Conservation (phyloP, 2,888 invertebrate species). For the Ypsolopha sequella region DNA sequence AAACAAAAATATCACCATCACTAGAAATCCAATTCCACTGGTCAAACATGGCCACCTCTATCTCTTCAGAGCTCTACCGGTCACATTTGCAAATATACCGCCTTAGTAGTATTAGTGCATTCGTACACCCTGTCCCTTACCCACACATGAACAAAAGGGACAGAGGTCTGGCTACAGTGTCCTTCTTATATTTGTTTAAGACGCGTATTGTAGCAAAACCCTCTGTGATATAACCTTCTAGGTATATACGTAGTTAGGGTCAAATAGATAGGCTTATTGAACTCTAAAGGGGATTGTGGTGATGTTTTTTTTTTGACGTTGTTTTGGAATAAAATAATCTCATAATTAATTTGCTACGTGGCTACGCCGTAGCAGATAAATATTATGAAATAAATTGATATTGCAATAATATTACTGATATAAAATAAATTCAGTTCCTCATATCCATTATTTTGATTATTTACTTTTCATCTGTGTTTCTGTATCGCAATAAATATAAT, state of each 20-base stretch:
- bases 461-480: no score
- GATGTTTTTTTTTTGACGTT: no score
- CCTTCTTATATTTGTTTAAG: constrained; percentile 70
- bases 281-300: no score
- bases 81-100: constrained; percentile 64
- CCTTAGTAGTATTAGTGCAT: constrained; percentile 39
- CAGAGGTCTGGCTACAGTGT: constrained; percentile 57
- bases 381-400: no score
- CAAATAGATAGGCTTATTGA: not conserved
- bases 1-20: no score
- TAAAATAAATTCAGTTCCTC: no score
- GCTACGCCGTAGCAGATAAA: no score
- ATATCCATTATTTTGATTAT: no score
- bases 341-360: no score
- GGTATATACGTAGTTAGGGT: not conserved
- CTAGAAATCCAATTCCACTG: not conserved
- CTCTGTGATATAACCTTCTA: not conserved
- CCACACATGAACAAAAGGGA: constrained; percentile 47
- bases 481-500: no score
- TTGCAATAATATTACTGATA: no score
- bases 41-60: constrained; percentile 10
- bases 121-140: constrained; percentile 52
- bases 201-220: constrained; percentile 45
- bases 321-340: no score
- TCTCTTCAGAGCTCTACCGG: constrained; percentile 23